Evolutionary conservation across 1,140 invertebrate species (phyloP).

Genomic region (Zophobas atratus): DNA sequence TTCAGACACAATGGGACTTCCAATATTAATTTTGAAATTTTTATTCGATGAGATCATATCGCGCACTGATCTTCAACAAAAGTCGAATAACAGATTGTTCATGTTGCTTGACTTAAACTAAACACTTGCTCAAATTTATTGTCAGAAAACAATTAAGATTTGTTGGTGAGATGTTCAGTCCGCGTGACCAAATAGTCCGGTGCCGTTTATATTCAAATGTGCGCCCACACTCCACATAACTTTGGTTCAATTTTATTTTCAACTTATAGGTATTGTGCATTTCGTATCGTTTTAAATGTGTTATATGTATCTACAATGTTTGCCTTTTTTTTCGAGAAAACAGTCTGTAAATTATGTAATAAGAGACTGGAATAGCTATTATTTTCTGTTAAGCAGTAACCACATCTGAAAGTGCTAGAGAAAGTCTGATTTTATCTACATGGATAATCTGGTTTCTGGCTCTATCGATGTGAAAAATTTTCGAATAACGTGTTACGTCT

Average conservation of each 20-base stretch:
- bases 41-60: conserved; percentile 39
- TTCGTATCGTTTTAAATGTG: no score
- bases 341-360: no score
- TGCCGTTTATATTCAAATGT: conserved; percentile 52
- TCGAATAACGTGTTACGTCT: conserved; percentile 15
- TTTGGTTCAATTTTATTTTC: conserved; percentile 35
- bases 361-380: no score
- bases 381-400: neutral
- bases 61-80: conserved; percentile 37
- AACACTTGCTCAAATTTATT: conserved; percentile 46
- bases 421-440: conserved; percentile 8
- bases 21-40: conserved; percentile 41
- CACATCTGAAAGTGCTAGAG: conserved; percentile 7
- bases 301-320: no score
- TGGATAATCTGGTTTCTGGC: neutral
- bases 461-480: conserved; percentile 19
- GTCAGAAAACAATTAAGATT: conserved; percentile 52
- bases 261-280: no score
- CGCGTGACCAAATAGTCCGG: conserved; percentile 50
- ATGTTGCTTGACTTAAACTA: conserved; percentile 46
- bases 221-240: conserved; percentile 51
- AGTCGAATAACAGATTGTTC: conserved; percentile 45
- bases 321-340: no score
- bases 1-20: conserved; percentile 36
- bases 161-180: conserved; percentile 48